phyloP scores from a whole-genome alignment of 2,113 vertebrate genomes.

The Prochilodus magdalenae region DNA sequence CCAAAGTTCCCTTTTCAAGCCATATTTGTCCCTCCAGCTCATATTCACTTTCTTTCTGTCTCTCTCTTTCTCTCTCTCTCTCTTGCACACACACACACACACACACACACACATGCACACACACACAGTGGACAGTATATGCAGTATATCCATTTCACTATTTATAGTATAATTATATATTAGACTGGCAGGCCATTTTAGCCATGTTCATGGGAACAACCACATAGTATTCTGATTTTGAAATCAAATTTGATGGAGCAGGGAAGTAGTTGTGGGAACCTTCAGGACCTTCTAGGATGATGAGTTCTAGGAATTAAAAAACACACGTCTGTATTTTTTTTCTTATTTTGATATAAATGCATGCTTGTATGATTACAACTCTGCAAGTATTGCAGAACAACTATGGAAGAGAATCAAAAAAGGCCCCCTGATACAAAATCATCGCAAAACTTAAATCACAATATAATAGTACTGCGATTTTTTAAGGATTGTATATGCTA shows the following conservation, averaged over 20 bases:
- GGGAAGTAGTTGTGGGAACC: neutral
- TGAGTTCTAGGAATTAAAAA: no score
- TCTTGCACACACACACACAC: constrained; percentile 21
- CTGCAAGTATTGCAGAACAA: no score
- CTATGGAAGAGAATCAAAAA: no score
- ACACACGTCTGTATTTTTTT: no score
- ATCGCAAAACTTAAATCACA: no score
- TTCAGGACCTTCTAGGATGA: no score
- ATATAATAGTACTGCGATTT: no score
- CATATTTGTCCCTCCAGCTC: constrained; percentile 34
- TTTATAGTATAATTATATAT: constrained; percentile 7
- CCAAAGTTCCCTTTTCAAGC: neutral
- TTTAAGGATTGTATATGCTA: no score
- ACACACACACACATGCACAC: constrained; percentile 31
- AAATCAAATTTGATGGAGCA: neutral
- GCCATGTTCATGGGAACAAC: neutral
- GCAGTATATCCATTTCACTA: neutral
- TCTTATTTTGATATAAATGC: no score
- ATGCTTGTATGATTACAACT: no score
- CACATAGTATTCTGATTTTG: neutral
- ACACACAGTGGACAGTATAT: constrained; percentile 1
- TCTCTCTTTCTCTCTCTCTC: constrained; percentile 22
- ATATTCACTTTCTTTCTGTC: constrained; percentile 1
- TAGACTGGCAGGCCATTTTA: neutral
- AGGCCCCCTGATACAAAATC: no score